Base-by-base conservation (phyloP, 2,888 invertebrate species). In the Agrotis ipsilon region DNA sequence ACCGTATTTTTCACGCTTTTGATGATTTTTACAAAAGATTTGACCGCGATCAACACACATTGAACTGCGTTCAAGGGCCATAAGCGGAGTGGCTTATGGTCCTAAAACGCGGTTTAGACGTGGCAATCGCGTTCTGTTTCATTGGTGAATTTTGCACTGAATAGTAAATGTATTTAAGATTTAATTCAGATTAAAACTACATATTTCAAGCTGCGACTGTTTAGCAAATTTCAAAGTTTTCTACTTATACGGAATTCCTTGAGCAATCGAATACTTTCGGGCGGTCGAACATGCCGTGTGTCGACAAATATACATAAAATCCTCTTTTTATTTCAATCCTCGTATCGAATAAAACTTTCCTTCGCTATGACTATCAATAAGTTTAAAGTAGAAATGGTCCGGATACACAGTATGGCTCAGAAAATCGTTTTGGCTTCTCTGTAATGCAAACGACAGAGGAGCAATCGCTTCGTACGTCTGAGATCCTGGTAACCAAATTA, bases 401-500 rank as follows among this genome's bases (percentile, higher is more conserved):
- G n/a, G 24, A 24, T 45, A 21, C 63, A 39, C 55, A 45, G 21
- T 24, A 57, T 75, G 75, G 24, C 61, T 46, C 2, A 58, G 59
- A 54, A 80, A 58, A 73, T 51, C 21, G 21, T 13, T 27, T 80
- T 62, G 43, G 24, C 80, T 65, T 21, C 18, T 39, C 13, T 73
- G 11, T 19, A 52, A n/a, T 54, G 39, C 67, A 55, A 68, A 75
- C 39, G 54, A 63, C 27, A 46, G 46, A 75, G 75, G 62, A 75
- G 19, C 32, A 32, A 79, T 73, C 61, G 48, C 59, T 59, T 46
- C 27, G 60, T 75, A 67, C 24, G 52, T 62, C 62, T 80, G 62
- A 32, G 19, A n/a, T 67, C 21, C 32, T 54, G 61, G 61, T 60
- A 66, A 39, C 46, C 48, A 54, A 62, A 79, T 61, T 73, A 66